These are phyloP conservation scores for Nannoperca obscura DNA, from an alignment of 2,797 vertebrate species.

Conservation along the genomic window DNA sequence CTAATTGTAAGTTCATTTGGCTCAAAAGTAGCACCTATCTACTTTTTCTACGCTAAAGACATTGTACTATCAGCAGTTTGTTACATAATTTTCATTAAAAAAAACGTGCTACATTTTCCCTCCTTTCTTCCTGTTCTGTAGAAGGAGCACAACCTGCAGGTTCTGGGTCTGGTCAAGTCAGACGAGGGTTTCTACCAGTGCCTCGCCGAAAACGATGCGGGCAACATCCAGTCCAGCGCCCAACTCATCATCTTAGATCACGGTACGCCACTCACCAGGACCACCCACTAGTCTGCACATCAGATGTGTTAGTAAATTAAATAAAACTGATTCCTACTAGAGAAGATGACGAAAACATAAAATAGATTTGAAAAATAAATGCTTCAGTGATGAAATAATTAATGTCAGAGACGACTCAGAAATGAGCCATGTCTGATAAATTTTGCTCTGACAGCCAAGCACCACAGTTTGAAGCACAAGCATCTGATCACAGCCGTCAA, in stretches of 20 bases:
- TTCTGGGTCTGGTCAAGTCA: slow-evolving; percentile 96
- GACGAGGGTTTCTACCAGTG: slow-evolving; percentile 99
- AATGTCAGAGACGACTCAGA: slow-evolving; percentile 1
- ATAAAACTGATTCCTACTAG: slow-evolving; percentile 1
- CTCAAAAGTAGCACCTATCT: not conserved
- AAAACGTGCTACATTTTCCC: no score
- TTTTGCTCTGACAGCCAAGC: slow-evolving; percentile 9
- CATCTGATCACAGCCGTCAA: slow-evolving; percentile 16
- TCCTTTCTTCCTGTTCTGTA: slow-evolving; percentile 58
- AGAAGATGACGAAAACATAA: not conserved
- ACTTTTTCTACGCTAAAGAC: not conserved
- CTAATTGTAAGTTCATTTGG: slow-evolving; percentile 88
- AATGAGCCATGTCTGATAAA: slow-evolving; percentile 14
- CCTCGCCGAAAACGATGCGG: slow-evolving; percentile 96
- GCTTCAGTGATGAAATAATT: slow-evolving; percentile 11
- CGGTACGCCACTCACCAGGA: slow-evolving; percentile 85
- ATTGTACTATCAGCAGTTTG: not conserved
- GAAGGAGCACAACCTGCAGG: slow-evolving; percentile 98
- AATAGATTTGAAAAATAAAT: not conserved
- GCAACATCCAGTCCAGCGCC: slow-evolving; percentile 94
- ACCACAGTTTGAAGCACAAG: not conserved
- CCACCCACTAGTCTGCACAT: slow-evolving; percentile 12
- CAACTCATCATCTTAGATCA: slow-evolving; percentile 97
- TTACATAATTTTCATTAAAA: not conserved
- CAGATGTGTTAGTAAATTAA: slow-evolving; percentile 5